A percentile compares a stretch with the other conserved stretches of the same genome.
Evolutionary conservation across 2,888 invertebrate species (phyloP).

Genomic region (Chrysolina americana): DNA sequence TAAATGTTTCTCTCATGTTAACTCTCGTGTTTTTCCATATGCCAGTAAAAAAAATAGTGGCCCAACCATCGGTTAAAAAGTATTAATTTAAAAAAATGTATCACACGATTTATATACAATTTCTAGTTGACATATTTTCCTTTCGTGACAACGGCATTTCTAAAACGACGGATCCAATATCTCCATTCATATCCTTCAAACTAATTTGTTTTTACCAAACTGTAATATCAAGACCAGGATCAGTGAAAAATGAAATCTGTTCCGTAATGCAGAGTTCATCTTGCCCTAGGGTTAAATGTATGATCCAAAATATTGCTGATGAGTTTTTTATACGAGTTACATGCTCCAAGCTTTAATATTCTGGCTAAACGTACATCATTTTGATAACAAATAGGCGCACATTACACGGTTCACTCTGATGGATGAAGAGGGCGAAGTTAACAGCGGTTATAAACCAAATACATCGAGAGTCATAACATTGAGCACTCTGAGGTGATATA

Average conservation of each 20-base stretch:
- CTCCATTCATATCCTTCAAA: neutral
- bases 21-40: too few species aligned
- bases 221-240: neutral
- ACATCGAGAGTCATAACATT: neutral
- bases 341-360: conserved; percentile 4
- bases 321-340: conserved; percentile 1
- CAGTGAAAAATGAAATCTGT: neutral
- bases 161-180: neutral
- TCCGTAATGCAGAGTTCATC: neutral
- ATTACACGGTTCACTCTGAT: neutral
- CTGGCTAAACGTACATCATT: neutral
- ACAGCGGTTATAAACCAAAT: neutral
- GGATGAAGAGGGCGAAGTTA: neutral
- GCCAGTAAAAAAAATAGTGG: too few species aligned
- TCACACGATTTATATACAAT: too few species aligned
- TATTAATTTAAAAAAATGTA: too few species aligned
- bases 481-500: too few species aligned
- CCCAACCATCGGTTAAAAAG: too few species aligned
- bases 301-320: neutral
- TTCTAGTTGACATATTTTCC: too few species aligned
- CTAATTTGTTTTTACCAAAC: neutral
- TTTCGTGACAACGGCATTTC: too few species aligned
- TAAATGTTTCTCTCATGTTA: too few species aligned
- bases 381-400: conserved; percentile 2
- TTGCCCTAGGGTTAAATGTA: neutral